Base-by-base conservation (phyloP, 2,888 invertebrate species). In the Sinodicranocentrus sp. region DNA sequence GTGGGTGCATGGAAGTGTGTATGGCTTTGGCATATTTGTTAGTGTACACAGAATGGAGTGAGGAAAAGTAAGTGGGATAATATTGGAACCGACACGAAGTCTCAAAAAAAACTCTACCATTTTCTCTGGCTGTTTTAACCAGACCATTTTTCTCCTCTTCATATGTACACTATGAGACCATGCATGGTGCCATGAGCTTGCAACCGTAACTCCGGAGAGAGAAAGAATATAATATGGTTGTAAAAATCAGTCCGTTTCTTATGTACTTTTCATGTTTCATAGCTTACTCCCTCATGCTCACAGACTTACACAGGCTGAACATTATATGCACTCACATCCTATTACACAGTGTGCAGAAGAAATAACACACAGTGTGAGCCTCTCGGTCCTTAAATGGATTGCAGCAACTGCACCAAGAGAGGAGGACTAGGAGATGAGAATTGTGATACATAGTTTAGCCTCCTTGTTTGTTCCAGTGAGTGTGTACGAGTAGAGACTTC, bases 181-280 rank as follows among this genome's bases (percentile, higher is more conserved):
- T 3, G 57, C n/a, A 15, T 8, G n/a, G n/a, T n/a, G n/a, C n/a
- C n/a, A n/a, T n/a, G n/a, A n/a, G n/a, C n/a, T n/a, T n/a, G 57
- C 8, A 21, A 8, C 21, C 19, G 6, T 21, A 44, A 33, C 52
- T 75, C 21, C 54, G 23, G 71, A 26, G 54, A 48, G 17, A 59
- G 75, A 44, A 75, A 75, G 82, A 82, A 82, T 70, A 75, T 82
- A 82, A 82, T 75, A 75, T 54, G 75, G 82, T 57, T 82, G 82
- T 82, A 82, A 82, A 82, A 82, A 82, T 82, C 75, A 82, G 68
- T 75, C 82, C 52, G 39, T 73, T 65, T 65, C 65, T 57, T 71
- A 39, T 39, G 33, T 65, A 39, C 6, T 67, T 67, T 67, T 13
- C 23, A 57, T 77, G 28, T 77, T 75, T 75, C 75, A 57, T 72